Evolutionary conservation across 2,797 vertebrate genomes (phyloP), one percentile per base, ranked within the genome.

Genomic region (Gallinago nigripennis): DNA sequence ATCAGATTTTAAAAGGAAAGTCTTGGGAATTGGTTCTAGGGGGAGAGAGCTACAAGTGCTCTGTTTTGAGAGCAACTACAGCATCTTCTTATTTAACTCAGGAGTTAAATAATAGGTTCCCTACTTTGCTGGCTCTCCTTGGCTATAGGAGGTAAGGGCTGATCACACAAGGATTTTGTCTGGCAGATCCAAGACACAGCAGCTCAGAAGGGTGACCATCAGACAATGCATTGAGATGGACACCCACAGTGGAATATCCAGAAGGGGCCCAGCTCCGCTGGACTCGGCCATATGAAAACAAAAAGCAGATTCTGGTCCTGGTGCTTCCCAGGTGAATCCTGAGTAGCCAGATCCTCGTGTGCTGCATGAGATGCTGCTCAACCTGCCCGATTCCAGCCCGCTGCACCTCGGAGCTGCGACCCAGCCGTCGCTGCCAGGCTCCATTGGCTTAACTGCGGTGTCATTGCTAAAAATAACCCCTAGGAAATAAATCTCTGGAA

Each of bases 211-310:
- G 0, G 6, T 28, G 54, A 63, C 9, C 8, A 12, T n/a, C 7
- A 3, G 46, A 28, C 5, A 1, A 16, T 0, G 25, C 77, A 30
- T 11, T 0, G 0, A 58, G 41, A 24, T 1, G 3, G 23, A 70
- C 6, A 30, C 6, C 46, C 21, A 10, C 20, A 45, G 33, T 37
- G 58, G 39, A 53, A 25, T 5, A 35, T 9, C 37, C 6, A 1
- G 28, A 39, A 20, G 16, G 33, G 19, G 39, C 21, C 54, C 19
- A 16, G 65, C 61, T 71, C 27, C 82, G 57, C 48, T 58, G 24
- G 39, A 43, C 85, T 84, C 28, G 4, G 35, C 18, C 3, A 5
- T 2, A 3, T 2, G 13, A 53, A 66, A 76, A 12, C 31, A 82
- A 83, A 56, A 53, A 71, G 21, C 27, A 18, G 27, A 35, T 70